Conservation (phyloP, 2,888 invertebrate genomes). For the Pollenia griseotomentosa region DNA sequence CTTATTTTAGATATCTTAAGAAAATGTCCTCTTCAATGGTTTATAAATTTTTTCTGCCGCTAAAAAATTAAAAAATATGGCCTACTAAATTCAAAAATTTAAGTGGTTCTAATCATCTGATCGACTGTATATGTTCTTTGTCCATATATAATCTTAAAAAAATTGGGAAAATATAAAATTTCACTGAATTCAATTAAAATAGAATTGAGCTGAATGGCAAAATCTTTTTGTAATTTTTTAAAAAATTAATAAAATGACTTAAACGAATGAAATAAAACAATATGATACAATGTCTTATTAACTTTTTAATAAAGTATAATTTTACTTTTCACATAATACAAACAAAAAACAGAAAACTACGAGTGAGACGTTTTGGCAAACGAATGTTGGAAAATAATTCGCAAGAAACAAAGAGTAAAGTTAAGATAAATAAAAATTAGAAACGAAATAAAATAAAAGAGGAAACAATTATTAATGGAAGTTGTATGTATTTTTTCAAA, state of each 20-base stretch:
- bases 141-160: no score
- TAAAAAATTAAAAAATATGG: no score
- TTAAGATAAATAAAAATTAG: conserved; percentile 59
- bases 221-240: neutral
- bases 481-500: conserved; percentile 38
- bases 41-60: no score
- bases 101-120: no score
- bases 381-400: conserved; percentile 59
- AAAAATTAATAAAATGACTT: neutral
- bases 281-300: neutral
- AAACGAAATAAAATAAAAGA: conserved; percentile 67
- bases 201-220: no score
- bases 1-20: no score
- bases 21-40: no score
- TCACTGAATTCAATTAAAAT: no score
- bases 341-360: conserved; percentile 36
- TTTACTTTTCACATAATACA: conserved; percentile 65
- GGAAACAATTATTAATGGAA: conserved; percentile 53
- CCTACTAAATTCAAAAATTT: no score
- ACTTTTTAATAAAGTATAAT: conserved; percentile 25
- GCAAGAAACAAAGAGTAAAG: conserved; percentile 64
- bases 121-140: no score
- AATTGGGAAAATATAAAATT: no score
- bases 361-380: conserved; percentile 73
- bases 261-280: neutral